Evolutionary conservation across 2,797 vertebrate species (phyloP), one percentile per base, ranked within the genome.

Genomic region (Myotis myotis): DNA sequence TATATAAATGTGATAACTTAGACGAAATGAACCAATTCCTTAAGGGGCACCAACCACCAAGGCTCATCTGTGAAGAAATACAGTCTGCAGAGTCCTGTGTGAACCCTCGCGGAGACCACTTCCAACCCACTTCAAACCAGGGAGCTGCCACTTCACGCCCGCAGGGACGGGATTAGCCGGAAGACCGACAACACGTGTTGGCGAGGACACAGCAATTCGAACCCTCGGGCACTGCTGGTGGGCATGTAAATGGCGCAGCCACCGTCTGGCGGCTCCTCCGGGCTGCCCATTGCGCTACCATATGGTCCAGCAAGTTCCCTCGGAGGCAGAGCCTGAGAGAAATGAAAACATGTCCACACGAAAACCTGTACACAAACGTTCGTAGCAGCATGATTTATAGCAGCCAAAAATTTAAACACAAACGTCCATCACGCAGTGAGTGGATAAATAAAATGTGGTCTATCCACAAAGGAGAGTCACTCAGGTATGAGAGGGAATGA

Each of bases 161-260:
- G 4, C 38, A 11, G 71, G n/a, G 38, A 22, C 8, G 3, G 33
- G 33, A 22, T 6, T 2, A 44, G 60, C 60, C 28, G 11, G 13
- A 74, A 82, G 47, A 23, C 44, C 9, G 19, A 25, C 2, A 33
- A 10, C 87, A 47, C 8, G 49, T 1, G 17, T 1, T 28, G 66
- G 30, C 9, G n/a, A 49, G 36, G 25, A 23, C 23, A 2, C 23
- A 10, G 28, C 23, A 10, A 8, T 10, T 3, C 6, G 57, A 49
- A 17, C 38, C 66, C n/a, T 44, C 55, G 5, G 6, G 16, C 6
- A 1, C 49, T n/a, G 38, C 57, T 38, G 72, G 38, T 20, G 15
- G 49, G 15, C 47, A 51, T 0, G 4, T 0, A 64, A 55, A 33
- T 0, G n/a, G 38, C 1, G 8, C 71, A 17, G 44, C 66, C 19